A percentile compares a stretch with the other conserved stretches of the same genome.
Evolutionary conservation across 2,113 vertebrate species (phyloP).

Genomic region (Cephalopterus ornatus): DNA sequence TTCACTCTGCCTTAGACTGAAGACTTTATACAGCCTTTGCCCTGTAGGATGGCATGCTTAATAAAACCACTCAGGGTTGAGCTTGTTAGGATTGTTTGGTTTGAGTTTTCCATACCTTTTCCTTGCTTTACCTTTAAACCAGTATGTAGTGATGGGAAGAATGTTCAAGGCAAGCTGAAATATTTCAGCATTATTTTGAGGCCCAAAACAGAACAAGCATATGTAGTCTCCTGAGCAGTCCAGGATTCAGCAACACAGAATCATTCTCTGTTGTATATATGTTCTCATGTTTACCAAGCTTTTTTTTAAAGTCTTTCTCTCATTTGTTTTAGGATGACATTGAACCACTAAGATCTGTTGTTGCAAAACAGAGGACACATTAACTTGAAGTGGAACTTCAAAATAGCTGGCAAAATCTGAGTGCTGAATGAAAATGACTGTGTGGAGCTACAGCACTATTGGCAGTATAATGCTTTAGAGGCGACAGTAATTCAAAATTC

Average conservation of each 20-base stretch:
- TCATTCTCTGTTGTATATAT: neutral
- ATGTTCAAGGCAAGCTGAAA: neutral
- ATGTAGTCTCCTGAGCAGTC: neutral
- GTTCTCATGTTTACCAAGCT: neutral
- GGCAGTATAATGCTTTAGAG: neutral
- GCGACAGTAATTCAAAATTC: neutral
- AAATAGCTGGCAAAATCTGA: neutral
- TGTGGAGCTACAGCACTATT: neutral
- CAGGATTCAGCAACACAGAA: neutral
- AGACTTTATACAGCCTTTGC: neutral
- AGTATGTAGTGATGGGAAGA: neutral
- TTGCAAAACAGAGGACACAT: neutral
- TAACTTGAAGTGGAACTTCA: neutral
- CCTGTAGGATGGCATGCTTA: neutral
- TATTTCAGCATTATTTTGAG: neutral
- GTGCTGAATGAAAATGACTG: neutral
- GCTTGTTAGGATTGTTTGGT: neutral
- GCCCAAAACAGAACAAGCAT: neutral
- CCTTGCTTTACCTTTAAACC: neutral
- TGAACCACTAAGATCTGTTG: neutral
- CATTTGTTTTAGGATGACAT: neutral
- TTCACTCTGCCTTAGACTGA: neutral
- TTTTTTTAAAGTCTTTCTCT: neutral
- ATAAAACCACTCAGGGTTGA: neutral
- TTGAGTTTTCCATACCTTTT: neutral